phyloP scores from a whole-genome alignment of 2,888 invertebrate genomes.

The Phyllotreta striolata region DNA sequence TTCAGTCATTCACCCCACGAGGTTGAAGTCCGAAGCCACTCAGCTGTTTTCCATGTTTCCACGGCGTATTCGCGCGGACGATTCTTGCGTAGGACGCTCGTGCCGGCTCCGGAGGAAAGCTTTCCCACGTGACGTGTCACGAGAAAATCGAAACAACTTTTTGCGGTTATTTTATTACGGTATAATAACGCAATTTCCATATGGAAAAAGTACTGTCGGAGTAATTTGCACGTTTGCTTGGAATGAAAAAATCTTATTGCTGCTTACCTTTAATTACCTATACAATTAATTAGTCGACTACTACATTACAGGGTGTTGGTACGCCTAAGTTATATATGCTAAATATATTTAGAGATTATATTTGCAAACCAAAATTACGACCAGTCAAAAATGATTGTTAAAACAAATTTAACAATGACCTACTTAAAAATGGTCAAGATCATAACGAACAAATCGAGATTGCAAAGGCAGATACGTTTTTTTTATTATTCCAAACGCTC shows the following conservation, averaged over 20 bases:
- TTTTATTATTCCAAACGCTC: not conserved
- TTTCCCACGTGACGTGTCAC: slow-evolving; percentile 24
- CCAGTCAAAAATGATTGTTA: slow-evolving; percentile 21
- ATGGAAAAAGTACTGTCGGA: too few relatives aligned
- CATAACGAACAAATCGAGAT: slow-evolving; percentile 18
- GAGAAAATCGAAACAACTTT: slow-evolving; percentile 14
- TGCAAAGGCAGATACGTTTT: slow-evolving; percentile 1
- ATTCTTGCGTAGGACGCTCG: slow-evolving; percentile 23
- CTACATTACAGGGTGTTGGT: too few relatives aligned
- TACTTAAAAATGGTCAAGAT: slow-evolving; percentile 35
- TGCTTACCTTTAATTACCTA: too few relatives aligned
- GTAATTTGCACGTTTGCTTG: not conserved
- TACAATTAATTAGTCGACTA: too few relatives aligned
- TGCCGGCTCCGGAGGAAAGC: slow-evolving; percentile 24
- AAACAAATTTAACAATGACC: slow-evolving; percentile 34
- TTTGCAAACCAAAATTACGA: not conserved
- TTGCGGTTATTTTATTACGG: not conserved
- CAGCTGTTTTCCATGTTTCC: slow-evolving; percentile 51
- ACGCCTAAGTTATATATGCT: too few relatives aligned
- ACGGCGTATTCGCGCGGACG: slow-evolving; percentile 24
- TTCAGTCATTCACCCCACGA: slow-evolving; percentile 56
- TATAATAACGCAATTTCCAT: not conserved
- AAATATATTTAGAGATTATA: too few relatives aligned
- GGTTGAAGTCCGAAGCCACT: slow-evolving; percentile 55
- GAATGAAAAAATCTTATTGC: too few relatives aligned